A percentile compares a stretch with the other conserved stretches of the same genome.
These are phyloP conservation scores for Tympanuchus pallidicinctus DNA, from an alignment of 2,113 vertebrate genomes.

Conservation along the genomic window DNA sequence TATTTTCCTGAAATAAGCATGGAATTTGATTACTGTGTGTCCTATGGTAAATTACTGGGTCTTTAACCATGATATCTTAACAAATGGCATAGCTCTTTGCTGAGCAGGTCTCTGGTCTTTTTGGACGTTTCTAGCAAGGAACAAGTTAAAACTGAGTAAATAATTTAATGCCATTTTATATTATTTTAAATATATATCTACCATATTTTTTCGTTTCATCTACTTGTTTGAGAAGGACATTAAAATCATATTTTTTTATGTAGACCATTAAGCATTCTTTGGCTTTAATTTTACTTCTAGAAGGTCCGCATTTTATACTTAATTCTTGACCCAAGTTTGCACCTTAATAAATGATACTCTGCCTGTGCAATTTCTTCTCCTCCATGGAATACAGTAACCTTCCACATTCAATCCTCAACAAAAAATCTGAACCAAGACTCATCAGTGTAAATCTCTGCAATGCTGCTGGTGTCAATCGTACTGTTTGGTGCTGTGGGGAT, in stretches of 20 bases:
- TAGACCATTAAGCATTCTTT: background rate
- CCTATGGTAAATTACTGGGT: background rate
- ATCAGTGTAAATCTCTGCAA: background rate
- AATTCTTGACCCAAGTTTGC: background rate
- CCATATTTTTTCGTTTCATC: background rate
- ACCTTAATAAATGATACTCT: background rate
- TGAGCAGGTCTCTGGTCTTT: background rate
- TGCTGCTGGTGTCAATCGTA: background rate
- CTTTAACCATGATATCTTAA: background rate
- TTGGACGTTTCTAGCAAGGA: background rate
- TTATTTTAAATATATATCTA: background rate
- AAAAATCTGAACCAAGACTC: background rate
- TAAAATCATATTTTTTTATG: background rate
- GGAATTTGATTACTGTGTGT: background rate
- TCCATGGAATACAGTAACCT: background rate
- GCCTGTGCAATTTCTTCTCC: background rate
- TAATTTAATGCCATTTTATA: background rate
- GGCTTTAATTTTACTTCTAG: background rate
- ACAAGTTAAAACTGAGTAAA: background rate
- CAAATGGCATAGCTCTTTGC: background rate
- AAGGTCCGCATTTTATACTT: background rate
- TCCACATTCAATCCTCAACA: background rate
- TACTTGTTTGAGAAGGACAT: background rate
- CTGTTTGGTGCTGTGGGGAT: background rate
- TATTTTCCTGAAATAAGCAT: background rate